Evolutionary conservation across 2,888 invertebrate genomes (phyloP).

Genomic region (Gastracanthus pulcherrimus): DNA sequence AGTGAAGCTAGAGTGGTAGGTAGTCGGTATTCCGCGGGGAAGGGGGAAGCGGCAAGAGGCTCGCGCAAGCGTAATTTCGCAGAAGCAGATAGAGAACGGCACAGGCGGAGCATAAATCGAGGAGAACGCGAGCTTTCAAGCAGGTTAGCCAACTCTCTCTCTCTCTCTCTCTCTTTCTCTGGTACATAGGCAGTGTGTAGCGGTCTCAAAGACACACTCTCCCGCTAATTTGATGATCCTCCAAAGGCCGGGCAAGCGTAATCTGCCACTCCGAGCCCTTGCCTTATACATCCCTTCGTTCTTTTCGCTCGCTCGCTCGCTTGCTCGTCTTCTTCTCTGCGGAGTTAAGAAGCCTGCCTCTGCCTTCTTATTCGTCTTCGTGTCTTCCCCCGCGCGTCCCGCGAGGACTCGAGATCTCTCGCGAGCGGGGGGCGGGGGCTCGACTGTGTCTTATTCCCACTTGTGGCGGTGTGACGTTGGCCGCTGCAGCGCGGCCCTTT

Average conservation of each 20-base stretch:
- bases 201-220: conserved; percentile 75
- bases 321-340: conserved; percentile 48
- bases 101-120: conserved; percentile 53
- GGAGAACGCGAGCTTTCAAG: background rate
- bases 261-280: conserved; percentile 74
- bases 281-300: conserved; percentile 9
- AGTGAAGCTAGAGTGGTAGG: too few relatives aligned
- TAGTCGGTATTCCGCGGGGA: conserved; percentile 64
- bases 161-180: too few relatives aligned
- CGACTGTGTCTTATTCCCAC: conserved; percentile 19
- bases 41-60: conserved; percentile 71
- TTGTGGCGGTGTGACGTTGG: background rate
- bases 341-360: conserved; percentile 51
- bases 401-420: conserved; percentile 50
- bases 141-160: too few relatives aligned
- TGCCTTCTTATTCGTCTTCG: background rate
- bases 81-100: conserved; percentile 35
- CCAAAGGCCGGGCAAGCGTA: conserved; percentile 72
- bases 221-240: conserved; percentile 77
- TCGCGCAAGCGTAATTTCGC: conserved; percentile 71
- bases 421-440: background rate
- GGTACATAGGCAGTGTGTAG: background rate
- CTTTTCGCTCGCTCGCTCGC: conserved; percentile 48
- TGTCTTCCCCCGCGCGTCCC: conserved; percentile 35
- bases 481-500: background rate